phyloP scores from a whole-genome alignment of 2,797 vertebrate species.

The Protonibea diacanthus region DNA sequence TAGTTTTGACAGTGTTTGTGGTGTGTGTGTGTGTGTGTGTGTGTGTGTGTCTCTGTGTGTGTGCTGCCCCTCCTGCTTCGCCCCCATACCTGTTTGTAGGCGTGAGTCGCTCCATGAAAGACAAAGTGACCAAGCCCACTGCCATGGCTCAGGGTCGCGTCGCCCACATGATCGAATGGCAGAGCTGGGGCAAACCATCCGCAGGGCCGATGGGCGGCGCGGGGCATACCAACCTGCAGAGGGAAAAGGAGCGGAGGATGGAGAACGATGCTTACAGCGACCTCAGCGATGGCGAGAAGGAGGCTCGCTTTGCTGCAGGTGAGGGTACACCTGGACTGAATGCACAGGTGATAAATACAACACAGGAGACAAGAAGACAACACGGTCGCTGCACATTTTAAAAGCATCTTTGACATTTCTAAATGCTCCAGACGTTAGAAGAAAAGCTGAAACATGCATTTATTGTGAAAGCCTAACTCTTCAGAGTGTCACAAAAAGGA shows the following conservation, averaged over 20 bases:
- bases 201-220: conserved; percentile 87
- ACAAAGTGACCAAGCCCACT: conserved; percentile 98
- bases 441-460: neutral
- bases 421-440: neutral
- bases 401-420: neutral
- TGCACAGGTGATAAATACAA: neutral
- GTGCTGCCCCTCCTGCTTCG: conserved; percentile 12
- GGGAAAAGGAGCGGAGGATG: conserved; percentile 84
- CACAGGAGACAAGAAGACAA: too few relatives aligned
- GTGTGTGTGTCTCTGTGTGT: conserved; percentile 30
- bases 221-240: conserved; percentile 86
- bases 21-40: conserved; percentile 50
- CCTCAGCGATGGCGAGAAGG: conserved; percentile 97
- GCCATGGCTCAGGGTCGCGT: conserved; percentile 97
- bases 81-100: conserved; percentile 79
- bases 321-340: conserved; percentile 27
- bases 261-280: conserved; percentile 95
- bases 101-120: conserved; percentile 96
- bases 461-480: neutral
- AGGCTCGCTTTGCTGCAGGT: conserved; percentile 97
- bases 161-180: conserved; percentile 99
- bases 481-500: neutral
- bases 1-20: conserved; percentile 62
- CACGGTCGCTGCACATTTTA: neutral
- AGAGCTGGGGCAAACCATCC: conserved; percentile 93